Evolutionary conservation across 2,797 vertebrate genomes (phyloP), one percentile per base, ranked within the genome.

Genomic region (Apogon hyalosoma): DNA sequence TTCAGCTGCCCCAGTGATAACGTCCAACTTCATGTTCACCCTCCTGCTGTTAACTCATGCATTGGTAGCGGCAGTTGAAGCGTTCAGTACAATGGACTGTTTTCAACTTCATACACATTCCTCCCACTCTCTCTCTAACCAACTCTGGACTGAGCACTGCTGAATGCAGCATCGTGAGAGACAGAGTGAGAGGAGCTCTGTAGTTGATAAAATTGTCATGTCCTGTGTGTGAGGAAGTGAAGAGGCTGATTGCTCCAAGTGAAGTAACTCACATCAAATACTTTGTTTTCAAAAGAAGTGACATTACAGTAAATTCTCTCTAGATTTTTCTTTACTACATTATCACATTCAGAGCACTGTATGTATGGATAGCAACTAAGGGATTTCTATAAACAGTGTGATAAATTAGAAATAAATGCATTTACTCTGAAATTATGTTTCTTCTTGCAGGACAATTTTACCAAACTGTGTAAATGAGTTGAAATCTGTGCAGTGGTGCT

Each of bases 1-100:
- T 99, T 40, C 97, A 99, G 89, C 91, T 99, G 83, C 98, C 96
- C 0, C 96, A 98, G 88, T 99, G 94, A 97, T 58, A 14, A 59
- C 15, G 15, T 51, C 63, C 52, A 0, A 0, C 19, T 21, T 4
- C 11, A 31, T 0, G 11, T 69, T n/a, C n/a, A 2, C 7, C 33
- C 53, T n/a, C 42, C 62, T 63, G 53, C 55, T 59, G 51, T 77
- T 49, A 69, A 11, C 16, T n/a, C 41, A 15, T 51, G 69, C 66
- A 62, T 40, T 24, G 18, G 63, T 67, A 57, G 36, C 48, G 56
- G 62, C 53, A 73, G 70, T 63, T 77, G 52, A 73, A 86, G 64
- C 68, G 71, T 76, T 75, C 41, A 72, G 8, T 64, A 36, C 3
- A 47, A 63, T 48, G 47, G 76, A 77, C 78, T 82, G 2, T 63